A percentile compares a stretch with the other conserved stretches of the same genome.
Conservation (phyloP, 1,140 invertebrate genomes). For the Littorina saxatilis region DNA sequence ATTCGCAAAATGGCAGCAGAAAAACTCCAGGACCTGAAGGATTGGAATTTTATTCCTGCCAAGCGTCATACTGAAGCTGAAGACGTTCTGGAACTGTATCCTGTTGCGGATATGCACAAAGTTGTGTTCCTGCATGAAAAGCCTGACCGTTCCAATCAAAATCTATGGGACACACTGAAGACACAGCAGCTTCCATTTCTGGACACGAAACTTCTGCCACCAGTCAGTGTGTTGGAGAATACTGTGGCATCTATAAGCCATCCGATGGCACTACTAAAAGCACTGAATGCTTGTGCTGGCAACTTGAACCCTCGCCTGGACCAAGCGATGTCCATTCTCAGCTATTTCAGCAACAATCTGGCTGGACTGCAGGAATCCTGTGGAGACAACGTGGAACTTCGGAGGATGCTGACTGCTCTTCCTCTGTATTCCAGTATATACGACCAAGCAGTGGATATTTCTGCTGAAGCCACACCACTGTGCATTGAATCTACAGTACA, state of each 20-base stretch:
- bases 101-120: background rate
- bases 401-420: background rate
- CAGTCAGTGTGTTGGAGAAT: background rate
- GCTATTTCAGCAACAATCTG: slow-evolving; percentile 26
- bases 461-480: background rate
- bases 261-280: slow-evolving; percentile 14
- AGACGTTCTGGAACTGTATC: background rate
- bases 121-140: background rate
- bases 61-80: background rate
- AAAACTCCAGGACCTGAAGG: background rate
- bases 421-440: slow-evolving; percentile 9
- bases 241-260: slow-evolving; percentile 5
- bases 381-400: background rate
- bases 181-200: background rate
- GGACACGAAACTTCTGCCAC: background rate
- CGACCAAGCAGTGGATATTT: background rate
- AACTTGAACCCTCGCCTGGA: background rate
- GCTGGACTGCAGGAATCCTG: background rate
- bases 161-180: background rate
- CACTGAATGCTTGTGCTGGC: background rate
- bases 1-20: background rate
- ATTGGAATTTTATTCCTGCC: slow-evolving; percentile 24
- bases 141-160: background rate
- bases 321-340: background rate
- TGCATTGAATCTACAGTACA: background rate